Evolutionary conservation across 1,140 invertebrate genomes (phyloP), one percentile per base, ranked within the genome.

Genomic region (Drosophila burlai): DNA sequence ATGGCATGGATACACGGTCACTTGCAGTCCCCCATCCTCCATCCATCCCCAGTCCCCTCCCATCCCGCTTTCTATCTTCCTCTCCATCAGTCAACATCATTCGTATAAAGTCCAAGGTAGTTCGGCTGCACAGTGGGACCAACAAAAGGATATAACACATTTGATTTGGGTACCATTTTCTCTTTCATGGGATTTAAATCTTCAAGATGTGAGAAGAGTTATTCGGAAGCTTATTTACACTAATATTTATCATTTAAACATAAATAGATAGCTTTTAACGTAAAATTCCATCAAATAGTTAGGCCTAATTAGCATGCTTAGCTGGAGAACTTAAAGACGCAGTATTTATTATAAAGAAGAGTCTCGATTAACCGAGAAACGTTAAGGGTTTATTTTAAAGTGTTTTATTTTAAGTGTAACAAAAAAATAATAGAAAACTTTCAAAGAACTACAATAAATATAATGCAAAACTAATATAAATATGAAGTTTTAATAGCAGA

Each of bases 61-160:
- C 63, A 18, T 31, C 24, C 63, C 29, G 7, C 16, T 40, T 58
- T 42, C 64, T 60, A 63, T 75, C 50, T 75, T 47, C 49, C 72
- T 43, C 71, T 75, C 71, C 71, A 74, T 75, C 71, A 63, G 49
- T 75, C 72, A 75, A 75, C 72, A 75, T 74, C 69, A 74, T 63
- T 75, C 69, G 47, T 36, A 63, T 46, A 55, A 75, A 62, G 72
- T 63, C 72, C 59, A 75, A 75, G 72, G 72, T 75, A 52, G 42
- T 21, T 29, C 7, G 7, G 49, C 29, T 36, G 58, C 49, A 75
- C 72, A 74, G 69, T 75, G 72, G 36, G 8, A 11, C 57, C 9
- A n/a, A 64, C 2, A 7, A n/a, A 18, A 58, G 36, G 55, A 58
- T 57, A n/a, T 57, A 58, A 7, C 9, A 31, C 29, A 7, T 18